Percentiles rank a stretch among this genome's conserved stretches.
Evolutionary conservation across 1,140 invertebrate genomes (phyloP).

Genomic region (fruit fly (Drosophila melanogaster)): DNA sequence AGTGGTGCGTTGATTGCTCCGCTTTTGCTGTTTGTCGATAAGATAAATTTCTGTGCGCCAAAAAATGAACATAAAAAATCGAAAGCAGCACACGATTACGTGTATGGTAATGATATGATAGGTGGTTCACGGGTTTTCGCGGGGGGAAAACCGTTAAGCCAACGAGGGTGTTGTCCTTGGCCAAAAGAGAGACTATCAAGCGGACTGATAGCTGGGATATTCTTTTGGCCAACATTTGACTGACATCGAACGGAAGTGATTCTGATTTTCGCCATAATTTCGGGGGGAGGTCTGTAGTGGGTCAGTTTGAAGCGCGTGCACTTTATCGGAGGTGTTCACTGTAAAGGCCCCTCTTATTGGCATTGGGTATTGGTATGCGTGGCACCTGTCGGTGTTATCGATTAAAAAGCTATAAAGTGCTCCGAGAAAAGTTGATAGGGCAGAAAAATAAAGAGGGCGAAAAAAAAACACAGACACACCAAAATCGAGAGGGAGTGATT

Average conservation of each 20-base stretch:
- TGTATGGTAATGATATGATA: constrained; percentile 70
- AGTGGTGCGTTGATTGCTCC: constrained; percentile 49
- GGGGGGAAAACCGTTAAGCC: constrained; percentile 3
- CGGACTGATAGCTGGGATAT: constrained; percentile 7
- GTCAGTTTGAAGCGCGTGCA: constrained; percentile 37
- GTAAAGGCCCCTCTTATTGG: constrained; percentile 31
- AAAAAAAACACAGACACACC: constrained; percentile 22
- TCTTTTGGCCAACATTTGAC: constrained; percentile 23
- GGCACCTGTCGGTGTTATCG: constrained; percentile 55
- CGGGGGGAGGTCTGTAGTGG: neutral
- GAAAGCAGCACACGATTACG: constrained; percentile 71
- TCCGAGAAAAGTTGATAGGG: constrained; percentile 41
- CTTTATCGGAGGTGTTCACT: constrained; percentile 58
- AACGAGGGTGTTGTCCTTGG: constrained; percentile 26
- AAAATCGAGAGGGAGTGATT: constrained; percentile 50
- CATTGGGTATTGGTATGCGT: constrained; percentile 44
- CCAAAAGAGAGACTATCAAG: constrained; percentile 17
- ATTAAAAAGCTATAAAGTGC: constrained; percentile 69
- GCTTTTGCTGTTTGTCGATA: constrained; percentile 63
- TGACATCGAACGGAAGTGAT: constrained; percentile 70
- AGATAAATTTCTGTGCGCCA: constrained; percentile 66
- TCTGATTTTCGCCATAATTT: constrained; percentile 12
- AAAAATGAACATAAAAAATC: constrained; percentile 58
- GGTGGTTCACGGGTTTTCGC: neutral
- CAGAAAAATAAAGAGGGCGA: constrained; percentile 1